A percentile compares a stretch with the other conserved stretches of the same genome.
Conservation (phyloP, 2,113 vertebrate genomes). For the Sterna hirundo region DNA sequence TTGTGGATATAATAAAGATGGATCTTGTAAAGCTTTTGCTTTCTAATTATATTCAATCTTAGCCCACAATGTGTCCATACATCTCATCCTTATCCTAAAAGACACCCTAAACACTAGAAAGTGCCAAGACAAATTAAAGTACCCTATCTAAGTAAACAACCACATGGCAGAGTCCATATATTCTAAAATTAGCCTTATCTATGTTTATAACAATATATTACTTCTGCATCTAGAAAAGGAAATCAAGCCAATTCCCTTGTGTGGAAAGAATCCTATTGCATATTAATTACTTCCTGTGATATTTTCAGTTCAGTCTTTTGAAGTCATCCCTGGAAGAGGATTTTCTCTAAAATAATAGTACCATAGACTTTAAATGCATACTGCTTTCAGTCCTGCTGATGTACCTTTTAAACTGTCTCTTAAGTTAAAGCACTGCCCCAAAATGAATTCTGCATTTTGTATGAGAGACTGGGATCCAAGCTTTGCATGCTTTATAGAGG, state of each 20-base stretch:
- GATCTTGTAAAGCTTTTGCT: slow-evolving; percentile 8
- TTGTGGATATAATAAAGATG: slow-evolving; percentile 33
- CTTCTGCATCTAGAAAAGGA: not conserved
- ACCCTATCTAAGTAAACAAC: slow-evolving; percentile 35
- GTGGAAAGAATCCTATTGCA: not conserved
- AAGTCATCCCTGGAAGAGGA: not conserved
- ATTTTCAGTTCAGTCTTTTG: not conserved
- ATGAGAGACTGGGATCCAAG: not conserved
- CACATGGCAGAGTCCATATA: slow-evolving; percentile 34
- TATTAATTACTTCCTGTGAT: not conserved
- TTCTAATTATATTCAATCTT: slow-evolving; percentile 51
- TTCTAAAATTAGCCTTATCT: slow-evolving; percentile 44
- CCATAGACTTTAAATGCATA: not conserved
- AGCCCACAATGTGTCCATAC: slow-evolving; percentile 35
- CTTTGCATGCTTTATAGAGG: not conserved
- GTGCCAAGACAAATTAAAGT: slow-evolving; percentile 59
- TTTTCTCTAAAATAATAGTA: not conserved
- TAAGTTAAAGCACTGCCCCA: not conserved
- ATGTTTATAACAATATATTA: slow-evolving; percentile 31
- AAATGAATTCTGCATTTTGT: not conserved
- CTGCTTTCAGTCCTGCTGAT: not conserved
- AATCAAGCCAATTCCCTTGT: not conserved
- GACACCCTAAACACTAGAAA: slow-evolving; percentile 37
- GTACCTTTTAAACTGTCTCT: not conserved
- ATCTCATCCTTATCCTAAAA: slow-evolving; percentile 45